A percentile compares a stretch with the other conserved stretches of the same genome.
Evolutionary conservation across 2,113 vertebrate species (phyloP).

Genomic region (Scomber colias): DNA sequence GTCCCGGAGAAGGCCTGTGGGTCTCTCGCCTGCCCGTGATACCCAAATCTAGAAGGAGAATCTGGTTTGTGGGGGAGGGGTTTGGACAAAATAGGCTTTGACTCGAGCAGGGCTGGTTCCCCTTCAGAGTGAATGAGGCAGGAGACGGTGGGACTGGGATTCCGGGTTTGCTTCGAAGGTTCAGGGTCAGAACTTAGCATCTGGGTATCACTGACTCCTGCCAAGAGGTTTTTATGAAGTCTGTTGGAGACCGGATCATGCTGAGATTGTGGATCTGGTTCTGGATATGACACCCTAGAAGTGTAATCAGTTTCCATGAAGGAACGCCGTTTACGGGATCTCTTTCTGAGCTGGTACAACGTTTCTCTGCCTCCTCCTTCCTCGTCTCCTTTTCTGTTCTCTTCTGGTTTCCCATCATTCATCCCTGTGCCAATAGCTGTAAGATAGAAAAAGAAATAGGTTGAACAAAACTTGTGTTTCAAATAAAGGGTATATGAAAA

Average conservation of each 20-base stretch:
- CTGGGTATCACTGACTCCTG: conserved; percentile 31
- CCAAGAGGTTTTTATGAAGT: conserved; percentile 39
- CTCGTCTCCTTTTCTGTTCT: conserved; percentile 43
- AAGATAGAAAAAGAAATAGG: conserved; percentile 13
- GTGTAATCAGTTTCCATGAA: conserved; percentile 92
- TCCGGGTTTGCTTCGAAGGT: conserved; percentile 71
- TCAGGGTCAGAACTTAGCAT: conserved; percentile 68
- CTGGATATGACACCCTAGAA: conserved; percentile 89
- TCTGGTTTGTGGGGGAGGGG: conserved; percentile 26
- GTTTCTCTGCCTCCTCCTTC: conserved; percentile 73
- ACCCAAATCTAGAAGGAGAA: conserved; percentile 5
- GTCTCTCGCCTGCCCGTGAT: conserved; percentile 28
- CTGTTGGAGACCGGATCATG: conserved; percentile 28
- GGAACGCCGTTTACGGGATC: conserved; percentile 90
- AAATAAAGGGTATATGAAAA: not conserved
- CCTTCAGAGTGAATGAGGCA: conserved; percentile 79
- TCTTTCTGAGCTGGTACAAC: conserved; percentile 77
- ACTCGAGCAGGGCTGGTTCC: conserved; percentile 85
- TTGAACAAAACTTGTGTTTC: not conserved
- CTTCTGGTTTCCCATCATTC: conserved; percentile 38
- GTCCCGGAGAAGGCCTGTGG: conserved; percentile 27
- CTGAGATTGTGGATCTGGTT: conserved; percentile 52
- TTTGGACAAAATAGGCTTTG: conserved; percentile 79
- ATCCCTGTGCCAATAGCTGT: conserved; percentile 66
- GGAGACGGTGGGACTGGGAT: conserved; percentile 76